Evolutionary conservation across 2,797 vertebrate species (phyloP).

Genomic region (Malurus splendens): DNA sequence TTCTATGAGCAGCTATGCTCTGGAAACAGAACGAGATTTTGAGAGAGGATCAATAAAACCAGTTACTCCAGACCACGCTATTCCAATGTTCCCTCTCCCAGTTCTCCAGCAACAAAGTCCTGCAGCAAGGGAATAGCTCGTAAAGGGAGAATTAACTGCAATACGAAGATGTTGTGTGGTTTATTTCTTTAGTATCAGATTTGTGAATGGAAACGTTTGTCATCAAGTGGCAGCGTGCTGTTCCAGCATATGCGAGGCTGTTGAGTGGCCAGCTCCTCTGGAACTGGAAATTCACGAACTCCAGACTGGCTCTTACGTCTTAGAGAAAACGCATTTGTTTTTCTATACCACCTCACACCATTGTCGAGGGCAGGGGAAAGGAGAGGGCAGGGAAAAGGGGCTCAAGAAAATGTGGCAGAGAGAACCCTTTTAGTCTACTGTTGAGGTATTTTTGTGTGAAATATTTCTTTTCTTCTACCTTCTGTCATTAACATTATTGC

Average conservation of each 20-base stretch:
- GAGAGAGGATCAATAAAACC: neutral
- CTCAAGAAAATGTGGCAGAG: neutral
- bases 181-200: neutral
- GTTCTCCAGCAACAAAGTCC: neutral
- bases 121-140: neutral
- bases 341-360: neutral
- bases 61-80: neutral
- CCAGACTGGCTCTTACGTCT: neutral
- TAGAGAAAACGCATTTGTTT: neutral
- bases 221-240: neutral
- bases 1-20: neutral
- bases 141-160: neutral
- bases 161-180: neutral
- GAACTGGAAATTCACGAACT: neutral
- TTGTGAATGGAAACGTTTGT: neutral
- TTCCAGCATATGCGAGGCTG: neutral
- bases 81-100: neutral
- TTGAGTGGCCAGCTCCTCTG: neutral
- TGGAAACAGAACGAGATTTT: neutral
- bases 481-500: neutral
- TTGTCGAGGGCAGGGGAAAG: fast-evolving
- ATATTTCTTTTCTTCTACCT: neutral
- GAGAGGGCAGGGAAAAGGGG: neutral
- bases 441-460: fast-evolving
- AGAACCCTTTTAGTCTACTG: fast-evolving